Percentiles rank a stretch among this genome's conserved stretches.
Evolutionary conservation across 2,113 vertebrate genomes (phyloP).

Genomic region (Triplophysa siluroides): DNA sequence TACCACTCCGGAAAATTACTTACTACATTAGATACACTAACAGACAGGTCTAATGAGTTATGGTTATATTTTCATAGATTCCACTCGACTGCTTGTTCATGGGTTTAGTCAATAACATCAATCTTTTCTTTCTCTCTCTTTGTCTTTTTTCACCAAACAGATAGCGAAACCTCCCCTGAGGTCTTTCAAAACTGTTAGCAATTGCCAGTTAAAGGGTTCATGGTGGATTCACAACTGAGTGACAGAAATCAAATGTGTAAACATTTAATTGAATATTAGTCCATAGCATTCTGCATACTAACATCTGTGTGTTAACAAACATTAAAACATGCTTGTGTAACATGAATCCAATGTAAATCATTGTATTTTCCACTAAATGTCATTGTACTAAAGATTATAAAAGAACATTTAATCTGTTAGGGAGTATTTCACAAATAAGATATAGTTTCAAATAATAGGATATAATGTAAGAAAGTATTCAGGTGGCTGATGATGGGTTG

Average conservation of each 20-base stretch:
- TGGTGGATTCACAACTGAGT: no score
- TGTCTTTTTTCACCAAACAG: neutral
- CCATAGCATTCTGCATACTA: no score
- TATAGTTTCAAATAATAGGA: no score
- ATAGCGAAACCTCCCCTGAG: neutral
- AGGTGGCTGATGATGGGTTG: neutral
- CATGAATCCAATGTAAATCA: no score
- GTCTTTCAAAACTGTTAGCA: neutral
- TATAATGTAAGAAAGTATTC: no score
- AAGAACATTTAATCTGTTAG: neutral
- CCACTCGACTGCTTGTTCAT: neutral
- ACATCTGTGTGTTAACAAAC: neutral
- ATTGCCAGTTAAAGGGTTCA: no score
- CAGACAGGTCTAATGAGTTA: constrained; percentile 16
- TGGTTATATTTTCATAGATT: constrained; percentile 32
- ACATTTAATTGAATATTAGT: no score
- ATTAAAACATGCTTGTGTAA: no score
- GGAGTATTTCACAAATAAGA: neutral
- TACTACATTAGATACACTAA: neutral
- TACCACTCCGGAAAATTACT: constrained; percentile 15
- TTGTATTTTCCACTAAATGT: neutral
- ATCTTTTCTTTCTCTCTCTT: neutral
- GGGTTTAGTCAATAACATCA: neutral
- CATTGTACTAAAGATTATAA: neutral
- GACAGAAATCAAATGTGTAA: no score